phyloP scores from a whole-genome alignment of 2,113 vertebrate species.

The Chamaetylas fuelleborni region DNA sequence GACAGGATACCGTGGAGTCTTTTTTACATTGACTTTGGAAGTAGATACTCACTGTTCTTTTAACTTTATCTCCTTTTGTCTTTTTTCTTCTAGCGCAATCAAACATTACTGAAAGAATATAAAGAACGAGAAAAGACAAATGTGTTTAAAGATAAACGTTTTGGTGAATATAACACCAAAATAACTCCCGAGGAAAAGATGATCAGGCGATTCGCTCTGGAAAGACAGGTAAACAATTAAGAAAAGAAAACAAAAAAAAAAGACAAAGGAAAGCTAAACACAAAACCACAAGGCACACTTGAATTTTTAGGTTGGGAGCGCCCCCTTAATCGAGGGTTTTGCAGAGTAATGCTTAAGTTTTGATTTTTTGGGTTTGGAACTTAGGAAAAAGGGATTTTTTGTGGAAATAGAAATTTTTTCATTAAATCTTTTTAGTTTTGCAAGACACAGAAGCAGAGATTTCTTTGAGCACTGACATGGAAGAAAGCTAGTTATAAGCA shows the following conservation, averaged over 20 bases:
- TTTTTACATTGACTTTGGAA: background rate
- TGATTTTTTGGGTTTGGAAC: background rate
- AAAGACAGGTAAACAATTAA: constrained; percentile 83
- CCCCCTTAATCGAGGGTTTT: background rate
- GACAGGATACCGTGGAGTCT: background rate
- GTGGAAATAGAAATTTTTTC: background rate
- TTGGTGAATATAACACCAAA: constrained; percentile 87
- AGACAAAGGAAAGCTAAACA: background rate
- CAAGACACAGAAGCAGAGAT: background rate
- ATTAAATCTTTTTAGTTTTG: background rate
- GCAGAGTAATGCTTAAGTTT: background rate
- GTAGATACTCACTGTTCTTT: background rate
- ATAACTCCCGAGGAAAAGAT: constrained; percentile 94
- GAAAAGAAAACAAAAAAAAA: no score
- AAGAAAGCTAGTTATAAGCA: background rate
- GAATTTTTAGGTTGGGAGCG: background rate
- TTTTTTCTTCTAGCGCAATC: constrained; percentile 80
- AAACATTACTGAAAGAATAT: constrained; percentile 92
- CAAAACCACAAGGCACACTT: background rate
- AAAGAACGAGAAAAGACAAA: constrained; percentile 84
- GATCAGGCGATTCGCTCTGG: constrained; percentile 87
- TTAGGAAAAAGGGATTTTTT: rapidly evolving
- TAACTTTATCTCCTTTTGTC: background rate
- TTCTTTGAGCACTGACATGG: background rate
- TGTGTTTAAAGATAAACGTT: constrained; percentile 86